Percentiles rank a stretch among this genome's conserved stretches.
Conservation (phyloP, 64 coral and sea anemone species). For the Stichodactyla mertensii region DNA sequence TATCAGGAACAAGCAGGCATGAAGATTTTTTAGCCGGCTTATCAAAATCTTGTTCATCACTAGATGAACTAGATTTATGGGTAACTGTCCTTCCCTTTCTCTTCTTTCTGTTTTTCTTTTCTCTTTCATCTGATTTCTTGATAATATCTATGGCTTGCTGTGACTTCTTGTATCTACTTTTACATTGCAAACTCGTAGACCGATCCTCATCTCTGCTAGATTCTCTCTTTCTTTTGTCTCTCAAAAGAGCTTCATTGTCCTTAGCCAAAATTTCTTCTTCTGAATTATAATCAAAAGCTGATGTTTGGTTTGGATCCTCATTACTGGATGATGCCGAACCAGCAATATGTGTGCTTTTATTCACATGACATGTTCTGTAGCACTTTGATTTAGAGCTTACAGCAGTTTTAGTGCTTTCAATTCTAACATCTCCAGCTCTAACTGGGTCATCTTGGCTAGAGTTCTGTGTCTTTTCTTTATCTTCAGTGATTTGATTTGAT, state of each 20-base stretch:
- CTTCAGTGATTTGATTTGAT: not conserved
- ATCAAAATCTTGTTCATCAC: slow-evolving; percentile 12
- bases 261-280: not conserved
- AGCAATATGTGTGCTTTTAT: not conserved
- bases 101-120: slow-evolving; percentile 1
- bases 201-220: slow-evolving; percentile 1
- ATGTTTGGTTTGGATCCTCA: not conserved
- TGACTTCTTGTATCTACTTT: slow-evolving; percentile 14
- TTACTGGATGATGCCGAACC: not conserved
- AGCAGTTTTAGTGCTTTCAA: not conserved
- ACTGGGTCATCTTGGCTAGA: not conserved
- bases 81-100: not conserved
- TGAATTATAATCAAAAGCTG: slow-evolving; percentile 21
- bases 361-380: not conserved
- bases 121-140: not conserved
- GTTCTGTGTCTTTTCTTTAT: not conserved
- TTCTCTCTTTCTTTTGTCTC: not conserved
- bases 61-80: not conserved
- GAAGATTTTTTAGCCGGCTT: not conserved
- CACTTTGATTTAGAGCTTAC: slow-evolving; percentile 12
- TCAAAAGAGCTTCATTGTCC: not conserved
- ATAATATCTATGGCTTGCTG: slow-evolving; percentile 7
- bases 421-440: not conserved
- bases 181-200: not conserved
- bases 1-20: not conserved